Evolutionary conservation across 2,113 vertebrate species (phyloP).

Genomic region (Protobothrops mucrosquamatus): DNA sequence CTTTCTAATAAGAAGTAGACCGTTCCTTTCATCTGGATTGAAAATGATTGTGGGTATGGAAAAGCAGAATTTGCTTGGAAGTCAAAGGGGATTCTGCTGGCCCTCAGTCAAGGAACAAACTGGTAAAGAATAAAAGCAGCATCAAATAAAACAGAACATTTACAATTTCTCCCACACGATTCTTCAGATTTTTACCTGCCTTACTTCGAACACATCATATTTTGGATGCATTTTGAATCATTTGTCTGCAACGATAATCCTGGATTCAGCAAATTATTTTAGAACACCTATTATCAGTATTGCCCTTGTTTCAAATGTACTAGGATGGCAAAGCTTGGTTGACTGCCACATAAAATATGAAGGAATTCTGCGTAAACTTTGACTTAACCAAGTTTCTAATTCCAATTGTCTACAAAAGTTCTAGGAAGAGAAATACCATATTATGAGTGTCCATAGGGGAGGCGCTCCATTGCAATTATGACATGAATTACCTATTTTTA

Average conservation of each 20-base stretch:
- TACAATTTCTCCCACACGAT: neutral
- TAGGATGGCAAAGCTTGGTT: neutral
- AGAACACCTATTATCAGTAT: neutral
- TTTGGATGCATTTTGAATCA: neutral
- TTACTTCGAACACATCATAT: neutral
- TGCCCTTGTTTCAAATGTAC: neutral
- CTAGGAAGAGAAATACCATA: neutral
- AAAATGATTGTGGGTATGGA: neutral
- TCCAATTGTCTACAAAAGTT: neutral
- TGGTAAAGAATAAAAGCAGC: neutral
- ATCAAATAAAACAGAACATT: neutral
- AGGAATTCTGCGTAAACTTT: neutral
- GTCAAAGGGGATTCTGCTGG: neutral
- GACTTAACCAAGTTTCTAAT: neutral
- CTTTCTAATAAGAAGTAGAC: conserved; percentile 5
- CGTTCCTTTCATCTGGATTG: neutral
- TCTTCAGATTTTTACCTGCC: neutral
- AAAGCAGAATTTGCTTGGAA: neutral
- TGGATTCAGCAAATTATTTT: neutral
- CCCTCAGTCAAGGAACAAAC: neutral
- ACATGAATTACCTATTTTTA: neutral
- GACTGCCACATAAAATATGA: neutral
- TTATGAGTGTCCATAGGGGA: neutral
- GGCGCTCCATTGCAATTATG: neutral
- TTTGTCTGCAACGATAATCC: neutral